Conservation (phyloP, 2,113 vertebrate species). For the Reinhardtius hippoglossoides region DNA sequence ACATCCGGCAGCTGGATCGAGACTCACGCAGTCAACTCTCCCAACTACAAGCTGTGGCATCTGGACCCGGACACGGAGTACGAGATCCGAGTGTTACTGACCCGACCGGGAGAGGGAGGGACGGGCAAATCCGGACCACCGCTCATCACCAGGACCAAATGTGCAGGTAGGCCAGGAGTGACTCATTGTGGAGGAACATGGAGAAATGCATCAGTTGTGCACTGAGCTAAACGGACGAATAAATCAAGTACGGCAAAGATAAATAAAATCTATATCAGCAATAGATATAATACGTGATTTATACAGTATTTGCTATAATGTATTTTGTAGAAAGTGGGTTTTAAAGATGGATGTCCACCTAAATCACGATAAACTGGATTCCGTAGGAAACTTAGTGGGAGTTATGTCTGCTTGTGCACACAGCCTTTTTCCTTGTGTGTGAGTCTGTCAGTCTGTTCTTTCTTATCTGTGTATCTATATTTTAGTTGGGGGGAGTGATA, state of each 20-base stretch:
- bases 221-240: too few species aligned
- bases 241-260: too few species aligned
- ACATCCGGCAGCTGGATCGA: slow-evolving; percentile 96
- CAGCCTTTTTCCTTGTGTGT: slow-evolving; percentile 7
- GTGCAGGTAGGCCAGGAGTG: slow-evolving; percentile 87
- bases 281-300: background rate
- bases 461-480: slow-evolving; percentile 51
- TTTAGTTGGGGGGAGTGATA: slow-evolving; percentile 42
- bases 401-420: background rate
- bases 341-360: background rate
- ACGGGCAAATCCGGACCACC: slow-evolving; percentile 94
- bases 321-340: background rate
- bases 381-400: background rate
- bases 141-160: slow-evolving; percentile 96
- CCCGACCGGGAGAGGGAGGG: slow-evolving; percentile 94
- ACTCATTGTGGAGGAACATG: too few species aligned
- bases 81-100: slow-evolving; percentile 94
- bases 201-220: too few species aligned
- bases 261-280: too few species aligned
- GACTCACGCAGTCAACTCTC: slow-evolving; percentile 96
- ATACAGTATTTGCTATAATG: background rate
- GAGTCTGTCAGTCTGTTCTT: slow-evolving; percentile 36
- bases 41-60: slow-evolving; percentile 97
- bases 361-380: too few species aligned
- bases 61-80: slow-evolving; percentile 98